phyloP scores from a whole-genome alignment of 2,797 vertebrate species.

The Cheirogaleus major region DNA sequence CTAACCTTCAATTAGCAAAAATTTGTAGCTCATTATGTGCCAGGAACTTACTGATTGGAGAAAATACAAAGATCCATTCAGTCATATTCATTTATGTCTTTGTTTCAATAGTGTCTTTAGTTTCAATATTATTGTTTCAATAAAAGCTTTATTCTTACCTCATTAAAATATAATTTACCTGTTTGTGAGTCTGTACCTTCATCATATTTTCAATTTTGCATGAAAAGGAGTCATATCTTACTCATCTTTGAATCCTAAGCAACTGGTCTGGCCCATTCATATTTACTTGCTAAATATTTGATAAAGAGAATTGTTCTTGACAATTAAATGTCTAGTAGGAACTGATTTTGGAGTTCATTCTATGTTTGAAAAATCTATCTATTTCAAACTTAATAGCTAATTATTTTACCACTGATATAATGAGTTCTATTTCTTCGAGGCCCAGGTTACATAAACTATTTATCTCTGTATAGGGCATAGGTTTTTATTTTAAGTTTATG shows the following conservation, averaged over 20 bases:
- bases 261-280: background rate
- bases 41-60: background rate
- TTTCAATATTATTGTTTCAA: too few species aligned
- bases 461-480: background rate
- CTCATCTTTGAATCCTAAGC: background rate
- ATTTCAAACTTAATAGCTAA: background rate
- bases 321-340: background rate
- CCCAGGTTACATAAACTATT: background rate
- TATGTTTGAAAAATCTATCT: background rate
- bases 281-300: constrained; percentile 31
- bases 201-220: background rate
- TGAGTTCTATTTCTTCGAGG: background rate
- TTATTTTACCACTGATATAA: background rate
- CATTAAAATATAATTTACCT: background rate
- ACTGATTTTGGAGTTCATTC: background rate
- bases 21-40: background rate
- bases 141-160: background rate
- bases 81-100: background rate
- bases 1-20: background rate
- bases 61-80: background rate
- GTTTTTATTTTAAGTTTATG: background rate
- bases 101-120: background rate
- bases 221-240: background rate
- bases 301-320: background rate
- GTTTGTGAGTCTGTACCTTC: background rate